Percentiles rank a stretch among this genome's conserved stretches.
phyloP scores from a whole-genome alignment of 2,113 vertebrate genomes.

The Tragelaphus imberbis region DNA sequence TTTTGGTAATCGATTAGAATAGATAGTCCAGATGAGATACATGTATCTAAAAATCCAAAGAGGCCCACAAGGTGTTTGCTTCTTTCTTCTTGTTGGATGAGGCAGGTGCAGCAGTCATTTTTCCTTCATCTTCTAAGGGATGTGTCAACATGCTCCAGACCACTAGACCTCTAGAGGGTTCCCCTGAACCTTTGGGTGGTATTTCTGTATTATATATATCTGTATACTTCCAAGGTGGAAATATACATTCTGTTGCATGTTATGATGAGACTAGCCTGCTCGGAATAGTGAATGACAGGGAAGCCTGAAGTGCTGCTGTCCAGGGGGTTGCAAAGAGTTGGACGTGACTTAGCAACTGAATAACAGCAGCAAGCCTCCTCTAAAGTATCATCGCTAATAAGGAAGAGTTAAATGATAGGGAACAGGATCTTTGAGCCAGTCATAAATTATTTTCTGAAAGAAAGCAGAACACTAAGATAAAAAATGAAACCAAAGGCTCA shows the following conservation, averaged over 20 bases:
- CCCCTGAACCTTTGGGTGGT: background rate
- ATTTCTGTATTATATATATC: background rate
- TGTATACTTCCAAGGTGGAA: background rate
- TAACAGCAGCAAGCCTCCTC: background rate
- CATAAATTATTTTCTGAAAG: constrained; percentile 9
- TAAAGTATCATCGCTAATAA: constrained; percentile 10
- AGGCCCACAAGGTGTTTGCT: background rate
- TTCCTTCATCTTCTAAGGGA: background rate
- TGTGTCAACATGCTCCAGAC: background rate
- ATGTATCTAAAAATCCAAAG: background rate
- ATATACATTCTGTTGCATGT: background rate
- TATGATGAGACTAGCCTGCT: background rate
- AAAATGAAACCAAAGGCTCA: background rate
- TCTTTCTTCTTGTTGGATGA: background rate
- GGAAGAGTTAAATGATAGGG: background rate
- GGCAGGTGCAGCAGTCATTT: background rate
- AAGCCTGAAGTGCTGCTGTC: background rate
- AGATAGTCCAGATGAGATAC: background rate
- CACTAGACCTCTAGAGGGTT: background rate
- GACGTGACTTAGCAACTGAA: background rate
- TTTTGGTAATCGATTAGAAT: background rate
- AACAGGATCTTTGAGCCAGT: constrained; percentile 11
- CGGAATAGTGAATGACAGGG: background rate
- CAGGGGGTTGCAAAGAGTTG: background rate
- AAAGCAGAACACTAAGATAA: constrained; percentile 43